Percentiles rank a stretch among this genome's conserved stretches.
Conservation (phyloP, 2,113 vertebrate species). For the Tichodroma muraria region DNA sequence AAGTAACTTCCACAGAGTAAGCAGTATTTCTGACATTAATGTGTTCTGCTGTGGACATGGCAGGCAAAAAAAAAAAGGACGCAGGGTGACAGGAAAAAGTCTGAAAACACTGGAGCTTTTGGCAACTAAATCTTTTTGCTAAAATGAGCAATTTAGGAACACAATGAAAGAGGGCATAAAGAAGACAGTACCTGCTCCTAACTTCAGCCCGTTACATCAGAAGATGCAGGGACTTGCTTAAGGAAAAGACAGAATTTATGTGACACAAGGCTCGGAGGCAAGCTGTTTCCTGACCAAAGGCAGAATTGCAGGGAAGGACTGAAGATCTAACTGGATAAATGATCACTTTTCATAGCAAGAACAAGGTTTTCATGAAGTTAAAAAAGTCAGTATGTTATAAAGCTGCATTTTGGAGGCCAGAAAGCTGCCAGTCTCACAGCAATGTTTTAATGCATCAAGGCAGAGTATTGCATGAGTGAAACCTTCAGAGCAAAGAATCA, state of each 20-base stretch:
- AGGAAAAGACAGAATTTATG: not conserved
- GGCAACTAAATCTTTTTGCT: not conserved
- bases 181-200: not conserved
- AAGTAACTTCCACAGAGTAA: not conserved
- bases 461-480: not conserved
- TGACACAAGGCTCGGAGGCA: not conserved
- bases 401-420: not conserved
- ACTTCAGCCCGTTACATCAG: not conserved
- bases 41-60: not conserved
- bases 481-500: not conserved
- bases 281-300: not conserved
- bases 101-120: not conserved
- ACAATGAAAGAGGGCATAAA: not conserved
- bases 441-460: not conserved
- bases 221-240: not conserved
- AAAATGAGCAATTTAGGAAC: not conserved
- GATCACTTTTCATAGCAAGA: not conserved
- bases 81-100: not conserved
- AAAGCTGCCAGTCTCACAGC: not conserved
- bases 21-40: not conserved
- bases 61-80: not conserved
- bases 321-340: not conserved
- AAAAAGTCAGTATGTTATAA: not conserved
- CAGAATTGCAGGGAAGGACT: not conserved
- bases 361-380: not conserved